These are phyloP conservation scores for Mohoua ochrocephala DNA, from an alignment of 2,113 vertebrate genomes.

Conservation along the genomic window DNA sequence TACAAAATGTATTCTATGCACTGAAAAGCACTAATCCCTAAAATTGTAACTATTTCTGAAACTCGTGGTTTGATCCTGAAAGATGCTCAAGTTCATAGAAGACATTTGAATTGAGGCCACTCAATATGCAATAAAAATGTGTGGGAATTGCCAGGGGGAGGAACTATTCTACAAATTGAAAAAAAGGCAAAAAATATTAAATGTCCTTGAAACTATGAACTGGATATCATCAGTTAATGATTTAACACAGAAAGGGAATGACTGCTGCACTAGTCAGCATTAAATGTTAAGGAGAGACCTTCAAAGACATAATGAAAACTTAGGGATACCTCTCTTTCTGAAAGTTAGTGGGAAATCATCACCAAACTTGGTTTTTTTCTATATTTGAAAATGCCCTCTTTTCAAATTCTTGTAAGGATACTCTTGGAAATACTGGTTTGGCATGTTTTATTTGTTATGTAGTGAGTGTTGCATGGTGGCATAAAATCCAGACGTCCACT, in stretches of 20 bases:
- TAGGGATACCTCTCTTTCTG: neutral
- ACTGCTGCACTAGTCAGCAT: neutral
- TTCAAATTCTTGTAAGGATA: neutral
- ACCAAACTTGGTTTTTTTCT: neutral
- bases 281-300: neutral
- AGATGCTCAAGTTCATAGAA: slow-evolving; percentile 2
- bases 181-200: slow-evolving; percentile 9
- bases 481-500: neutral
- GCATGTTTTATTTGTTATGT: neutral
- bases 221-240: neutral
- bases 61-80: neutral
- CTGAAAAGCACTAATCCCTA: slow-evolving; percentile 26
- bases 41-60: slow-evolving; percentile 44
- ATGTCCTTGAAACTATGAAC: slow-evolving; percentile 9
- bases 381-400: neutral
- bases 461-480: neutral
- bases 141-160: slow-evolving; percentile 19
- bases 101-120: neutral
- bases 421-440: neutral
- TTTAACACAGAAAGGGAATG: neutral
- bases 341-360: neutral
- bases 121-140: neutral
- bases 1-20: neutral
- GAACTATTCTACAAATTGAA: slow-evolving; percentile 3
- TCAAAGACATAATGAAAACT: neutral